phyloP scores from a whole-genome alignment of 1,140 invertebrate species.

The Caenorhabditis tropicalis region DNA sequence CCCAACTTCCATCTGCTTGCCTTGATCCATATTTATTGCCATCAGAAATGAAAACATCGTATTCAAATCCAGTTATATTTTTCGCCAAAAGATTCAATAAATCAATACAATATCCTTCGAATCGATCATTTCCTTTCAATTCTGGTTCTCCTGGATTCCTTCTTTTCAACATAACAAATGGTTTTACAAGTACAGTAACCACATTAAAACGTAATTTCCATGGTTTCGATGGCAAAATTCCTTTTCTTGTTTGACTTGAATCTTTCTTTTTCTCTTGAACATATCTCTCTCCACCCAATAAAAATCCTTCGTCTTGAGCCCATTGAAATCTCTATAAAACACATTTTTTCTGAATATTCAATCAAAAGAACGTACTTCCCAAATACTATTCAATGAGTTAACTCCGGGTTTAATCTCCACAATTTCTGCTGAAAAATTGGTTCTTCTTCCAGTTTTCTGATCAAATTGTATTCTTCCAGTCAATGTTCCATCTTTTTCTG shows the following conservation, averaged over 20 bases:
- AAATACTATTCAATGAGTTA: conserved; percentile 51
- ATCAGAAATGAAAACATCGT: conserved; percentile 53
- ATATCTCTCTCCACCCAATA: conserved; percentile 23
- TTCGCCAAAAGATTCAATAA: conserved; percentile 63
- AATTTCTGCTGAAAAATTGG: conserved; percentile 63
- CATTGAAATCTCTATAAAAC: conserved; percentile 51
- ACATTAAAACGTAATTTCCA: conserved; percentile 57
- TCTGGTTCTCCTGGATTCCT: conserved; percentile 57
- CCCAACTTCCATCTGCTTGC: conserved; percentile 72
- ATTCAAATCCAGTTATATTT: conserved; percentile 66
- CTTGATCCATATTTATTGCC: conserved; percentile 61
- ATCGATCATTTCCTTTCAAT: conserved; percentile 70
- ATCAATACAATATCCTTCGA: conserved; percentile 73
- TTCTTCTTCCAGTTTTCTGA: conserved; percentile 61
- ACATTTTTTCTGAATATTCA: neutral
- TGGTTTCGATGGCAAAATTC: conserved; percentile 49
- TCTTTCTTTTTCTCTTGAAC: conserved; percentile 42
- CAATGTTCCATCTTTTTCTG: conserved; percentile 60
- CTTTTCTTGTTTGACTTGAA: conserved; percentile 32
- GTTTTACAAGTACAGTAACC: conserved; percentile 69
- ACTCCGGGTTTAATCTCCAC: conserved; percentile 48
- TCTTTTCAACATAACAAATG: conserved; percentile 71
- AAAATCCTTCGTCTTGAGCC: conserved; percentile 50
- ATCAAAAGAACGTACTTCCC: conserved; percentile 27
- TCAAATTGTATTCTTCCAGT: conserved; percentile 71